phyloP scores from a whole-genome alignment of 2,113 vertebrate species.

The Nanorana parkeri region DNA sequence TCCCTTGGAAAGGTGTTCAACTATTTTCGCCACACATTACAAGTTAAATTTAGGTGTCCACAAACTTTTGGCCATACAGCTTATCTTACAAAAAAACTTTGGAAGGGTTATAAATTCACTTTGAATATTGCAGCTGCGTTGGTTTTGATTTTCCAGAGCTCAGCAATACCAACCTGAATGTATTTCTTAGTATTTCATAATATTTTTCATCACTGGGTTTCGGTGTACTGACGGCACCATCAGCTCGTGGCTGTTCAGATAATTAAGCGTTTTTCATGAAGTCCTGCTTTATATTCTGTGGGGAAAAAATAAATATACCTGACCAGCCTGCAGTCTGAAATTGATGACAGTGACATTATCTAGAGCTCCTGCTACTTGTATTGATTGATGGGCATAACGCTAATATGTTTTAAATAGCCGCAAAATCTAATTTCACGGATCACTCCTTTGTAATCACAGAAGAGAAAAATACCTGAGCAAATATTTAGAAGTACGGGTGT shows the following conservation, averaged over 20 bases:
- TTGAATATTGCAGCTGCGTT: no score
- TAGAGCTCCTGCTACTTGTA: slow-evolving; percentile 19
- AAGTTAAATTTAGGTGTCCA: no score
- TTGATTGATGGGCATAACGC: slow-evolving; percentile 40
- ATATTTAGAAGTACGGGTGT: background rate
- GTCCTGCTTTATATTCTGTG: slow-evolving; percentile 34
- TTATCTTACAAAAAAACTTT: no score
- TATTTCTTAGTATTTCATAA: no score
- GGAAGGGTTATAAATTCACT: no score
- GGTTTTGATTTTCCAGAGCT: no score
- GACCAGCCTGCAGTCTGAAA: background rate
- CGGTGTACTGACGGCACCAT: background rate
- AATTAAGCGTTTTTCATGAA: slow-evolving; percentile 32
- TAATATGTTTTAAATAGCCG: slow-evolving; percentile 47
- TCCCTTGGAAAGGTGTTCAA: no score
- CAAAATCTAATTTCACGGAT: slow-evolving; percentile 51
- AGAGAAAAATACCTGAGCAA: slow-evolving; percentile 35
- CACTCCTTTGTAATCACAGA: slow-evolving; percentile 36
- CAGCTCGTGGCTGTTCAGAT: background rate
- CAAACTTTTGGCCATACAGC: no score
- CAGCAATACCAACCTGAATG: no score
- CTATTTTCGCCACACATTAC: no score
- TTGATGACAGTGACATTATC: slow-evolving; percentile 45
- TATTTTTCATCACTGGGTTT: background rate
- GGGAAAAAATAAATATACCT: slow-evolving; percentile 29